A percentile compares a stretch with the other conserved stretches of the same genome.
Conservation (phyloP, 2,113 vertebrate genomes). For the Muntiacus reevesi region DNA sequence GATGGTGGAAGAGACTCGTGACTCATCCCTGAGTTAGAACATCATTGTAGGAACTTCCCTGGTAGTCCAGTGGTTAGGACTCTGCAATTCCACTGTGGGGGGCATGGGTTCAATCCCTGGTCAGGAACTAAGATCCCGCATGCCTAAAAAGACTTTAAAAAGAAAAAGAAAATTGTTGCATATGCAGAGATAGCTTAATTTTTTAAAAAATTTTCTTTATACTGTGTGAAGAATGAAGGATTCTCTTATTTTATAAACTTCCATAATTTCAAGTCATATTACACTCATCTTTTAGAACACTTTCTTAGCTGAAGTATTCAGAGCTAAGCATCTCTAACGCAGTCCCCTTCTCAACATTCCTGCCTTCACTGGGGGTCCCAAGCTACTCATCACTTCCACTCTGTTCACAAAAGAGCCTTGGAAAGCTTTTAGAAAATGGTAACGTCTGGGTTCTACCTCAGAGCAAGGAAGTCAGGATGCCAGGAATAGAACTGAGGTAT, state of each 20-base stretch:
- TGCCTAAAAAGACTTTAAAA: neutral
- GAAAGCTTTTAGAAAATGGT: neutral
- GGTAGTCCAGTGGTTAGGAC: neutral
- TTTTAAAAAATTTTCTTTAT: neutral
- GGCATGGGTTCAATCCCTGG: fast-evolving
- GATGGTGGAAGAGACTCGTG: fast-evolving
- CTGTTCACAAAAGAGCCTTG: neutral
- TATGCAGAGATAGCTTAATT: neutral
- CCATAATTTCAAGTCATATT: neutral
- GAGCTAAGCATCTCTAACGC: neutral
- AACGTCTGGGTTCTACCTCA: neutral
- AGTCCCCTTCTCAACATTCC: neutral
- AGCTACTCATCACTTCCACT: neutral
- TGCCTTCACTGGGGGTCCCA: neutral
- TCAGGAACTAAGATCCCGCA: neutral
- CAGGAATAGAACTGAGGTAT: neutral
- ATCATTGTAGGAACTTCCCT: neutral
- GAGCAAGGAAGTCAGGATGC: neutral
- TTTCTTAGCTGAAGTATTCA: neutral
- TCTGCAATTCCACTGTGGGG: neutral
- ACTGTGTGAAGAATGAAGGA: neutral
- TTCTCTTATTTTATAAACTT: neutral
- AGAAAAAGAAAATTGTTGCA: neutral
- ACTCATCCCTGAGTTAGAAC: neutral
- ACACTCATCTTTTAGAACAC: neutral